Evolutionary conservation across 1,140 invertebrate species (phyloP), one percentile per base, ranked within the genome.

Genomic region (Hesperophylax magnus): DNA sequence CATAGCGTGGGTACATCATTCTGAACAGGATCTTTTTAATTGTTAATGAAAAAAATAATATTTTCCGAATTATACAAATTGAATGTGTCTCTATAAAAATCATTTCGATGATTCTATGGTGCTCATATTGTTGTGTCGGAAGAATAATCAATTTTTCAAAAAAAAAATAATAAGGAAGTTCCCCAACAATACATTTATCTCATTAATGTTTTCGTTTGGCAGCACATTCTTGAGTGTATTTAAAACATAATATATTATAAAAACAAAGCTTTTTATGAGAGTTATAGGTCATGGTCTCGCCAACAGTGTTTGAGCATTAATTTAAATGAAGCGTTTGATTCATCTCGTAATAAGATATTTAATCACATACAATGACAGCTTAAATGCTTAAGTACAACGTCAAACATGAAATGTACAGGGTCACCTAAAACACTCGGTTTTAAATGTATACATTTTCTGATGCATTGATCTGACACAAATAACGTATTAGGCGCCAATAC

Each of bases 261-360:
- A 71, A 71, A 71, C 39, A 52, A 72, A n/a, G 47, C 47, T 72
- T 72, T 72, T 54, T 72, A 27, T 22, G 27, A 72, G 69, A 53
- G 69, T 24, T 31, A 72, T 54, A 72, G 69, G 69, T 72, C 69
- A 72, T 18, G 69, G 69, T 20, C 47, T 18, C 14, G 18, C 47
- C 27, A 54, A 72, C 69, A 72, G 53, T 72, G 69, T 47, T 14
- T 39, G 14, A 72, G 5, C 34, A 72, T 54, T 72, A 22, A 72
- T 72, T 54, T 27, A 53, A 72, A 24, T 56, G 69, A 53, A 20
- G 39, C 18, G 20, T 54, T 22, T 22, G 18, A 72, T 53, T 54
- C 22, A 54, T 54, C 47, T n/a, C 11, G 22, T 7, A 58, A 58
- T 8, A 17, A 58, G 7, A 58, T 58, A 20, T 58, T 58, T 58